Conservation (phyloP, 2,888 invertebrate species). For the Trisateles emortualis region DNA sequence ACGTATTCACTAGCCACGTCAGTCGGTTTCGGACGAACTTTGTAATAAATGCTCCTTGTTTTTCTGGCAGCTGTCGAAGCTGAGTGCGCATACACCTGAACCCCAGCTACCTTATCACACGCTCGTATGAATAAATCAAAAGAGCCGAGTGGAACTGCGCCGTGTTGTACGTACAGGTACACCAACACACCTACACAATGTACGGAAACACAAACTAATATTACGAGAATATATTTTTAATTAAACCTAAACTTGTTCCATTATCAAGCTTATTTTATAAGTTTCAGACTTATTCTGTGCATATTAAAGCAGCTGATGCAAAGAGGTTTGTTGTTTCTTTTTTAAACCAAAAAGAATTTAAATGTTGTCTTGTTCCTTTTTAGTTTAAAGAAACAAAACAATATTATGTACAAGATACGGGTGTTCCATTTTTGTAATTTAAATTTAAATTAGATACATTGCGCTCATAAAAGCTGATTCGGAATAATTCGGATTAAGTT, state of each 20-base stretch:
- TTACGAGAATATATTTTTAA: constrained; percentile 15
- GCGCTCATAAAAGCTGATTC: not conserved
- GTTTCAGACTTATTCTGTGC: constrained; percentile 2
- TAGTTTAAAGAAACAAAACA: not conserved
- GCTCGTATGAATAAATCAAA: constrained; percentile 63
- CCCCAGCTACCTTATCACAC: constrained; percentile 52
- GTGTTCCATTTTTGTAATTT: not conserved
- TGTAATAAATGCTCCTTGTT: constrained; percentile 61
- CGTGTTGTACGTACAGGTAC: constrained; percentile 16
- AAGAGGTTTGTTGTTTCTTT: not conserved
- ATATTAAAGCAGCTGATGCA: constrained; percentile 5
- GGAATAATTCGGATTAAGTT: not conserved
- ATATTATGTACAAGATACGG: not conserved
- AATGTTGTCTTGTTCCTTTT: no score
- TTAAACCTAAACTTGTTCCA: constrained; percentile 10
- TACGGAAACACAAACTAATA: constrained; percentile 2
- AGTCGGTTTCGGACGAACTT: constrained; percentile 54
- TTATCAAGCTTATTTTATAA: constrained; percentile 5
- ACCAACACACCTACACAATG: constrained; percentile 5
- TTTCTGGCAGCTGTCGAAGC: constrained; percentile 57
- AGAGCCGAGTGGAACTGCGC: constrained; percentile 32
- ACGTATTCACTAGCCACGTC: constrained; percentile 54
- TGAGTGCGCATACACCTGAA: constrained; percentile 57
- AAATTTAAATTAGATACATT: not conserved
- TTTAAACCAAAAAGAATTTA: not conserved